A percentile compares a stretch with the other conserved stretches of the same genome.
These are phyloP conservation scores for Mechanitis mazaeus DNA, from an alignment of 2,888 invertebrate species.

Conservation along the genomic window DNA sequence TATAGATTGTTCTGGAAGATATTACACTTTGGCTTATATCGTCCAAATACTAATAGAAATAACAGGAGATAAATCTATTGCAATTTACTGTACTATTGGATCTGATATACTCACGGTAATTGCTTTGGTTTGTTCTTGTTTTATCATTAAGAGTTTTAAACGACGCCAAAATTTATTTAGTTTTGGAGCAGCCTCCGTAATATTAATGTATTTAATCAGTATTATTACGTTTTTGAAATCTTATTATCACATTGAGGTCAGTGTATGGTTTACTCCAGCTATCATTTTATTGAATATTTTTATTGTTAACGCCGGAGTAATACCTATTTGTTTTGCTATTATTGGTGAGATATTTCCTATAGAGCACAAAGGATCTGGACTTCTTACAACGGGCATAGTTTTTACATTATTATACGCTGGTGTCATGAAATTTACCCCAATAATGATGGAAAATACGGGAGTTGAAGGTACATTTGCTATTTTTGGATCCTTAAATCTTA, in stretches of 20 bases:
- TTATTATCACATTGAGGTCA: conserved; percentile 18
- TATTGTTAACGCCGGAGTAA: conserved; percentile 12
- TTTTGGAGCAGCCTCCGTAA: conserved; percentile 32
- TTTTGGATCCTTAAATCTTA: conserved; percentile 33
- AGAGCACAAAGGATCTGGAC: conserved; percentile 40
- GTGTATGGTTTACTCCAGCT: conserved; percentile 36
- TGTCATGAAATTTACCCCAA: conserved; percentile 39
- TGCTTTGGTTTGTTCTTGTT: conserved; percentile 34
- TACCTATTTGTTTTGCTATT: conserved; percentile 20
- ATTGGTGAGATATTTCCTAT: conserved; percentile 44
- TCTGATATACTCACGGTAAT: conserved; percentile 37
- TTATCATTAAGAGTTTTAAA: conserved; percentile 35
- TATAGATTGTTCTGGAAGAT: conserved; percentile 13
- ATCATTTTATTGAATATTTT: conserved; percentile 21
- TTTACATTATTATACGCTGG: conserved; percentile 37
- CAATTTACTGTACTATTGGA: conserved; percentile 38
- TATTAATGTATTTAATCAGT: conserved; percentile 37
- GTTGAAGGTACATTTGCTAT: conserved; percentile 38
- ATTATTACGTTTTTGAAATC: conserved; percentile 33
- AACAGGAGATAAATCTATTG: conserved; percentile 34
- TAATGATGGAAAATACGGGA: conserved; percentile 37
- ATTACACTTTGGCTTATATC: conserved; percentile 32
- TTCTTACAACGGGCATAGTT: conserved; percentile 36
- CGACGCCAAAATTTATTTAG: conserved; percentile 39
- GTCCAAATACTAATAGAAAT: conserved; percentile 41